Percentiles rank a stretch among this genome's conserved stretches.
Evolutionary conservation across 2,797 vertebrate genomes (phyloP).

Genomic region (Gallinago solitaria): DNA sequence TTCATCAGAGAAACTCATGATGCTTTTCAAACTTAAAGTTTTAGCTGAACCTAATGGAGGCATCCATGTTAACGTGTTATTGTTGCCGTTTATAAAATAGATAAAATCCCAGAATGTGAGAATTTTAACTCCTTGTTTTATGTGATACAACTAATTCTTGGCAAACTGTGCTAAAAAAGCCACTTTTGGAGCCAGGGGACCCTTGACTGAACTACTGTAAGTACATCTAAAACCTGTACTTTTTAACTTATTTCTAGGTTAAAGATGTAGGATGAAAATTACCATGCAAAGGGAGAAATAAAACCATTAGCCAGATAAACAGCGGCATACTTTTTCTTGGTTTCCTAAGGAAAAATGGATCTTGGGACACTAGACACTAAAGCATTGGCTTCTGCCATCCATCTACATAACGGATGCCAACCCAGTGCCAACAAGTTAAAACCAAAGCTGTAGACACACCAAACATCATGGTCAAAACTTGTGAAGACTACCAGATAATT

Average conservation of each 20-base stretch:
- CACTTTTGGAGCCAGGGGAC: background rate
- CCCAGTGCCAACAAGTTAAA: background rate
- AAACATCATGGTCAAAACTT: background rate
- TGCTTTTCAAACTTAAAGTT: background rate
- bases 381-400: background rate
- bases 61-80: background rate
- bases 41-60: background rate
- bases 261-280: background rate
- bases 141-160: background rate
- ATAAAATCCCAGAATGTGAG: background rate
- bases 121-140: background rate
- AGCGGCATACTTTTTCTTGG: background rate
- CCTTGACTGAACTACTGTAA: background rate
- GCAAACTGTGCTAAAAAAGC: background rate
- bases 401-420: background rate
- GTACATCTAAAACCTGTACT: background rate
- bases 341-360: background rate
- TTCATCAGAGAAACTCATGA: background rate
- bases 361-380: too few relatives aligned
- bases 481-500: background rate
- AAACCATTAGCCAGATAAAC: background rate
- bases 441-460: background rate
- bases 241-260: background rate
- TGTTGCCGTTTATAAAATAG: background rate
- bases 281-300: background rate